Evolutionary conservation across 2,113 vertebrate genomes (phyloP), one percentile per base, ranked within the genome.

Genomic region (Myiozetetes cayanensis): DNA sequence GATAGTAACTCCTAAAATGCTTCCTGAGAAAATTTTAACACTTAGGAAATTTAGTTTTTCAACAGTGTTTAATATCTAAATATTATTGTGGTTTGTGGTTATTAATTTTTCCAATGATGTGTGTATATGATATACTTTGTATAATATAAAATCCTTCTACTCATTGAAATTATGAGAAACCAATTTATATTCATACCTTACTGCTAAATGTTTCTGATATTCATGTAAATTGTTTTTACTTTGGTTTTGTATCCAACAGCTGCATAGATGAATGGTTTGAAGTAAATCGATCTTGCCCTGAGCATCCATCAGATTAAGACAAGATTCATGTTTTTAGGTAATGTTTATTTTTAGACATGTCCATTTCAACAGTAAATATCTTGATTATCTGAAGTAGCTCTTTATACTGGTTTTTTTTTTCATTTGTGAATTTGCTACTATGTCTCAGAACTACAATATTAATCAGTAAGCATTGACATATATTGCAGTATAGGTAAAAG

Each of bases 231-330:
- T 93, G 55, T 94, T 91, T 83, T 96, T 9, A 22, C 76, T 89
- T 93, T 91, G 92, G 65, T 47, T 90, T 97, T 93, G 81, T 28
- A 41, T 97, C 70, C 96, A 71, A 95, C 93, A 99, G 99, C 90
- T 99, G 99, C 96, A 99, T 99, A 97, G 99, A 99, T 72, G 98
- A 99, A 96, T 99, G 99, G 99, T 99, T 99, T 97, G 99, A 99
- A 97, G 99, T 99, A 96, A 99, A 99, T 97, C 98, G 99, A 96
- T 99, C 99, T 71, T 99, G 99, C 97, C 99, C 99, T 70, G 99
- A 99, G 93, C 99, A 99, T 97, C 99, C 99, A 72, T 99, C 99
- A 91, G 99, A 99, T 97, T 99, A 98, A 98, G 97, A 94, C 95
- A 94, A 89, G 89, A 93, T 94, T 97, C 97, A 93, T 97, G 86